phyloP scores from a whole-genome alignment of 2,888 invertebrate genomes.

The Apodemia hepburni region DNA sequence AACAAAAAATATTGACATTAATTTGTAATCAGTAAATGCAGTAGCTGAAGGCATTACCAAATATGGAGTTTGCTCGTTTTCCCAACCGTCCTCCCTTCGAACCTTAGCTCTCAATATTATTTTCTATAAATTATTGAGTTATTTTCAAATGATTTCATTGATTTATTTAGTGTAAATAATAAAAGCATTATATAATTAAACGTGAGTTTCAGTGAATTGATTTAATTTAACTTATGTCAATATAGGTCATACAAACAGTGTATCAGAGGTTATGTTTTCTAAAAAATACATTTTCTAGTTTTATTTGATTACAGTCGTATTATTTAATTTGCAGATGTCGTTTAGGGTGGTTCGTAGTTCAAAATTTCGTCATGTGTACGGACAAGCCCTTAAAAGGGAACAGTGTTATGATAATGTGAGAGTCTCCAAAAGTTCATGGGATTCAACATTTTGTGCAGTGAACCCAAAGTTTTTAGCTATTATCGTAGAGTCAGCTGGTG shows the following conservation, averaged over 20 bases:
- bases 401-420: conserved; percentile 98
- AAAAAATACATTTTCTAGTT: conserved; percentile 49
- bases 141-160: conserved; percentile 75
- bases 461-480: conserved; percentile 99
- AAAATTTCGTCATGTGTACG: conserved; percentile 98
- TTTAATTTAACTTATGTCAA: conserved; percentile 60
- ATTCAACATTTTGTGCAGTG: conserved; percentile 98
- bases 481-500: conserved; percentile 97
- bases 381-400: conserved; percentile 94
- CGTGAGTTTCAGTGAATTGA: conserved; percentile 55
- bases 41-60: conserved; percentile 82
- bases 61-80: conserved; percentile 85
- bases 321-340: conserved; percentile 87
- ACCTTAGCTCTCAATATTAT: conserved; percentile 77
- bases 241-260: conserved; percentile 67
- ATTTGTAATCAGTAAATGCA: conserved; percentile 54
- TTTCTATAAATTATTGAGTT: conserved; percentile 58
- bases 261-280: conserved; percentile 70
- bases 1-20: conserved; percentile 24
- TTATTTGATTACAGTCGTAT: conserved; percentile 56
- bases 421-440: conserved; percentile 98
- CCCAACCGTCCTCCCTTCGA: conserved; percentile 80
- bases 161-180: conserved; percentile 63
- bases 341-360: conserved; percentile 98
- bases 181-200: conserved; percentile 59